Conservation (phyloP, 1,140 invertebrate genomes). For the Papilio glaucus region DNA sequence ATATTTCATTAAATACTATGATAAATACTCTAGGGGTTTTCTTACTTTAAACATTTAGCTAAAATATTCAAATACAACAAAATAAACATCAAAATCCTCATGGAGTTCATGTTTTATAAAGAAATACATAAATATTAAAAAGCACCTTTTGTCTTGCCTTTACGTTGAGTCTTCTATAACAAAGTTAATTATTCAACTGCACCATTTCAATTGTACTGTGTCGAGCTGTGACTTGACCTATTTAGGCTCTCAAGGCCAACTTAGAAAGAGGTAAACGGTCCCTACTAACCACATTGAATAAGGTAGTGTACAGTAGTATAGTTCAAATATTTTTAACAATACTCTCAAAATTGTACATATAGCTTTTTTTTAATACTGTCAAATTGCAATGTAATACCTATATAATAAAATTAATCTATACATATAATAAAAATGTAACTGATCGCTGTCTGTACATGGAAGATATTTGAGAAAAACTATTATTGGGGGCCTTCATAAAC, state of each 20-base stretch:
- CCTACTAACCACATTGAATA: background rate
- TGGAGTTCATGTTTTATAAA: slow-evolving; percentile 5
- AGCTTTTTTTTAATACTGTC: too few species aligned
- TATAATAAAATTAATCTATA: too few species aligned
- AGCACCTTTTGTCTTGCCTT: slow-evolving; percentile 10
- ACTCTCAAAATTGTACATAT: too few species aligned
- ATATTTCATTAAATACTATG: too few species aligned
- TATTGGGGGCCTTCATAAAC: too few species aligned
- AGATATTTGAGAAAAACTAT: too few species aligned
- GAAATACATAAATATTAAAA: slow-evolving; percentile 6
- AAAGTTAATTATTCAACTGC: slow-evolving; percentile 29
- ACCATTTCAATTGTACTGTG: slow-evolving; percentile 27
- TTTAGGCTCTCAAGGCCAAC: slow-evolving; percentile 22
- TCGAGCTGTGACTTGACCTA: slow-evolving; percentile 22
- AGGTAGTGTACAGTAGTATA: background rate
- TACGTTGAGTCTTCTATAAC: slow-evolving; percentile 24
- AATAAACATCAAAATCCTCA: background rate
- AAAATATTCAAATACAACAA: background rate
- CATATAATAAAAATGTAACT: too few species aligned
- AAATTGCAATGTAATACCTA: too few species aligned
- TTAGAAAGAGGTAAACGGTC: slow-evolving; percentile 16
- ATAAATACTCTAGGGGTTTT: background rate
- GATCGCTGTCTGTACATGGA: too few species aligned
- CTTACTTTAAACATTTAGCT: background rate
- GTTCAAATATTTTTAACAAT: too few species aligned